Evolutionary conservation across 2,888 invertebrate species (phyloP), one percentile per base, ranked within the genome.

Genomic region (Cryptocephalus moraei): DNA sequence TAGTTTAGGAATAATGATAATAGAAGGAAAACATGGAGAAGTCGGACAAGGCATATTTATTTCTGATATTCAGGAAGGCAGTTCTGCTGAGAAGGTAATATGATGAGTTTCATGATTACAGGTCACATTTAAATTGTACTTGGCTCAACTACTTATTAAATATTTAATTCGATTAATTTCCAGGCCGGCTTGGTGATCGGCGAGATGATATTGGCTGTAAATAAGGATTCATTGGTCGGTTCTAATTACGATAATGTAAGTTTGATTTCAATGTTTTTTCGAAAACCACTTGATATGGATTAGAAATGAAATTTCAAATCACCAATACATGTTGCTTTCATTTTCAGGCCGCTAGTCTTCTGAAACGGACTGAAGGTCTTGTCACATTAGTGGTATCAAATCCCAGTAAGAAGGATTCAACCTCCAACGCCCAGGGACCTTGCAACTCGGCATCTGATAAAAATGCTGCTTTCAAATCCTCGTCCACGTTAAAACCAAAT

Each of bases 141-240:
- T 22, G 22, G 36, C 36, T n/a, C 12, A 36, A 36, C 12, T 32
- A 36, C 41, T 46, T 53, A 8, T 39, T 22, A 22, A 22, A 38
- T 43, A 33, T 48, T 50, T 46, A 53, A 45, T 55, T 52, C 50
- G 43, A 47, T 57, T 56, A 56, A 58, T 54, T 75, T 75, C 2
- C 75, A 91, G 87, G 91, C 90, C 60, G 93, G 96, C 45, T 78
- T 99, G 41, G 86, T 89, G 75, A 94, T 96, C 47, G 97, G 97
- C 52, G 97, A 99, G 72, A 91, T 97, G 87, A 86, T 99, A 56
- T 75, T 99, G 51, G 88, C 92, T 39, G 92, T 97, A 43, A 99
- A 99, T 72, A 87, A 90, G 62, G 93, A 96, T 64, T 87, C 92
- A 14, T 74, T 92, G 45, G 75, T 91, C 11, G 90, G 89, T 55